These are phyloP conservation scores for Lates japonicus DNA, from an alignment of 2,797 vertebrate genomes.

Conservation along the genomic window DNA sequence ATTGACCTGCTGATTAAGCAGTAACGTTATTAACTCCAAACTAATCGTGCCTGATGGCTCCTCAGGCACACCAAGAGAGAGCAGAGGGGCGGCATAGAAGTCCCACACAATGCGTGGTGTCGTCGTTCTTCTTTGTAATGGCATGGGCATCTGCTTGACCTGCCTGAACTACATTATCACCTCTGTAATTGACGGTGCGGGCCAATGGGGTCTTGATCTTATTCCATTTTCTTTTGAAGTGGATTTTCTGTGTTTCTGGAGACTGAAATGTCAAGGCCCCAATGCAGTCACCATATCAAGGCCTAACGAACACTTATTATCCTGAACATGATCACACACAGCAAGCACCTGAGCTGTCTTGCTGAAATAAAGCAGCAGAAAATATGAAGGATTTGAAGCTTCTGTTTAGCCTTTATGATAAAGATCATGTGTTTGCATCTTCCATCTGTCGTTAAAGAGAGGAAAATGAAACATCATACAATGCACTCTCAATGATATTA, in stretches of 20 bases:
- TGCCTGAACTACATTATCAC: slow-evolving; percentile 67
- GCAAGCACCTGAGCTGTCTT: slow-evolving; percentile 10
- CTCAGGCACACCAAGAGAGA: slow-evolving; percentile 55
- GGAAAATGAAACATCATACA: not conserved
- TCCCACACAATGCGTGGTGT: slow-evolving; percentile 55
- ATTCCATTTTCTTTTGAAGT: slow-evolving; percentile 53
- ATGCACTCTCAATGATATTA: not conserved
- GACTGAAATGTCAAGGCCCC: slow-evolving; percentile 23
- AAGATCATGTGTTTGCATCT: slow-evolving; percentile 3
- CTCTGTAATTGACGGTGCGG: slow-evolving; percentile 35
- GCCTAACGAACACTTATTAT: slow-evolving; percentile 27
- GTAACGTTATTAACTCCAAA: slow-evolving; percentile 74
- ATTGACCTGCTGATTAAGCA: slow-evolving; percentile 87
- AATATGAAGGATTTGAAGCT: not conserved
- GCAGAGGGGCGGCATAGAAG: slow-evolving; percentile 45
- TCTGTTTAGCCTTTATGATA: not conserved
- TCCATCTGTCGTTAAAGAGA: slow-evolving; percentile 13
- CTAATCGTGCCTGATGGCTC: slow-evolving; percentile 79
- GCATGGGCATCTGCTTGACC: slow-evolving; percentile 67
- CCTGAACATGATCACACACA: slow-evolving; percentile 28
- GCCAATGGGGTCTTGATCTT: slow-evolving; percentile 55
- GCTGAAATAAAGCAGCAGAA: slow-evolving; percentile 21
- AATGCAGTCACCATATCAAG: slow-evolving; percentile 19
- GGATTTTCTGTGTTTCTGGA: slow-evolving; percentile 55
- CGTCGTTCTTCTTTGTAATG: slow-evolving; percentile 56